Evolutionary conservation across 2,113 vertebrate species (phyloP), one percentile per base, ranked within the genome.

Genomic region (Myrmophylax atrothorax): DNA sequence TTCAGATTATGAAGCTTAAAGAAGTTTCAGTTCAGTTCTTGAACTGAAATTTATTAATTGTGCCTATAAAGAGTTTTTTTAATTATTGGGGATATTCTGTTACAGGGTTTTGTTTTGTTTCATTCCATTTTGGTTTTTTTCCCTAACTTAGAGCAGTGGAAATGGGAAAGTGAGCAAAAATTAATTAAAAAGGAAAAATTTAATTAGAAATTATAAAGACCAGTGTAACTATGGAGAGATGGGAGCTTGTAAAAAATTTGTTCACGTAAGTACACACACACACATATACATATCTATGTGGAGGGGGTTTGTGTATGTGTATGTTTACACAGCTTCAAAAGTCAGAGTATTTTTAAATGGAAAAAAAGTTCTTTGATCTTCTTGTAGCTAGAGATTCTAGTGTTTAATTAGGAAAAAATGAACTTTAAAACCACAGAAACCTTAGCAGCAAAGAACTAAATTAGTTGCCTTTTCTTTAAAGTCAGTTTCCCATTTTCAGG

Each of bases 41-140:
- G 64, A 79, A 88, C 47, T 42, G 47, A 66, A 60, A 72, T 26
- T 25, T 64, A 19, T 23, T 66, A 44, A 67, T 55, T 5, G 0
- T 1, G 0, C 6, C 9, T 40, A 4, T 31, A 24, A 69, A 37
- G 9, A 33, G 4, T 44, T 69, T 44, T 69, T 84, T 59, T 63
- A 67, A 33, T 14, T 2, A 46, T 40, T 50, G 6, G 5, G 8
- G 6, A 0, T 2, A 19, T 26, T 38, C 83, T 60, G 4, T 37
- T 47, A 5, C 11, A 19, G 23, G 9, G 6, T 4, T 40, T 26
- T 18, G 29, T 29, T 11, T 35, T 12, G 4, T 31, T 64, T 64
- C 13, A 42, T 42, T 42, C 40, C 14, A 10, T 64, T 28, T 35
- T 49, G 13, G 6, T 40, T 68, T 14, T 9, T 18, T 35, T 58